Evolutionary conservation across 1,140 invertebrate genomes (phyloP).

Genomic region (Scaptomyza pallida): DNA sequence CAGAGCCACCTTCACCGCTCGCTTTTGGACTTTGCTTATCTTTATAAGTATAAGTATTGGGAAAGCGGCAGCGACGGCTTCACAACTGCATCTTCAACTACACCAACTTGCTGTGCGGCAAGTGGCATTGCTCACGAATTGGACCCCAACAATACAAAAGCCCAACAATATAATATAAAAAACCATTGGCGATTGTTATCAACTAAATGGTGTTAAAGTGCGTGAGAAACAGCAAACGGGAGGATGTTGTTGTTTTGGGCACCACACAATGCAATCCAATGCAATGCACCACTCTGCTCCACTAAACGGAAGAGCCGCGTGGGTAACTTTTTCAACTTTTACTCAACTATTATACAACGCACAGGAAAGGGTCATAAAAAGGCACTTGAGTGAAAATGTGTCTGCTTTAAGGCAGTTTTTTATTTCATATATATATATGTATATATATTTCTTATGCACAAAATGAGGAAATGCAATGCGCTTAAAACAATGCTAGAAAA

Average conservation of each 20-base stretch:
- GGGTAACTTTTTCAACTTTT: constrained; percentile 71
- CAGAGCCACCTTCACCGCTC: constrained; percentile 65
- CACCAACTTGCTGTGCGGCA: constrained; percentile 56
- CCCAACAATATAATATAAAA: constrained; percentile 24
- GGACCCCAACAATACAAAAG: constrained; percentile 22
- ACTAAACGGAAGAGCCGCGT: constrained; percentile 19
- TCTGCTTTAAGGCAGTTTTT: constrained; percentile 13
- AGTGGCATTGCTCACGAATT: constrained; percentile 71
- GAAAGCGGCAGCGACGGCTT: constrained; percentile 60
- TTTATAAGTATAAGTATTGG: constrained; percentile 44
- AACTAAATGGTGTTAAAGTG: constrained; percentile 82
- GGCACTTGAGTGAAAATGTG: constrained; percentile 10
- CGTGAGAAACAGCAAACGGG: constrained; percentile 67
- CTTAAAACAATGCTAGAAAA: constrained; percentile 45
- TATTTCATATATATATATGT: no score
- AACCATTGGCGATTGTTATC: constrained; percentile 69
- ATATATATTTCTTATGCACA: constrained; percentile 25
- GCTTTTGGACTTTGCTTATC: constrained; percentile 77
- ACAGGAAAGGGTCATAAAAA: constrained; percentile 34
- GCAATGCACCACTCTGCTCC: neutral
- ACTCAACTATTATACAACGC: constrained; percentile 64
- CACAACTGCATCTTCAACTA: constrained; percentile 34
- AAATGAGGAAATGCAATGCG: constrained; percentile 44
- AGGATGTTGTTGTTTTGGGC: constrained; percentile 22
- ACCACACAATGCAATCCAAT: no score